Conservation (phyloP, 2,797 vertebrate genomes). For the Acridotheres tristis region DNA sequence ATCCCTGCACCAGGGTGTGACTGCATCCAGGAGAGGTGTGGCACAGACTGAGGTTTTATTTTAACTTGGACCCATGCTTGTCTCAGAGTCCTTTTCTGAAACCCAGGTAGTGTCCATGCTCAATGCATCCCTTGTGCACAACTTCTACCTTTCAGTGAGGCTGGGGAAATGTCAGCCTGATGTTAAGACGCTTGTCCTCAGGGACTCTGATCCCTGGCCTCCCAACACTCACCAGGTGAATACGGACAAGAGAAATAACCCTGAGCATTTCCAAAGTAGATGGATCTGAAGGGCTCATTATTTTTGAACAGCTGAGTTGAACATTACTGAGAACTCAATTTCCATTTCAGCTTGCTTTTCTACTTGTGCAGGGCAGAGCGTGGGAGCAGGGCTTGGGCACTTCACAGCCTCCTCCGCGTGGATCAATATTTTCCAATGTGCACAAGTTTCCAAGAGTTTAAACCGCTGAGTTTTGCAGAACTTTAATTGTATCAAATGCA, state of each 20-base stretch:
- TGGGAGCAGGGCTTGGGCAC: not conserved
- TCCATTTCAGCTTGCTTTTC: not conserved
- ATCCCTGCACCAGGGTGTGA: fast-evolving
- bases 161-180: not conserved
- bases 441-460: conserved; percentile 1
- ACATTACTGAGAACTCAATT: not conserved
- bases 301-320: not conserved
- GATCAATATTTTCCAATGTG: conserved; percentile 30
- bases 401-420: not conserved
- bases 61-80: not conserved
- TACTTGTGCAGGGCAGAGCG: not conserved
- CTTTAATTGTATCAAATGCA: conserved; percentile 36
- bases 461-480: conserved; percentile 39
- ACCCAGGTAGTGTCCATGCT: not conserved
- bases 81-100: not conserved
- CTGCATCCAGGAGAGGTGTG: not conserved
- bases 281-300: not conserved
- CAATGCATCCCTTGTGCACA: not conserved
- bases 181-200: not conserved
- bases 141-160: fast-evolving
- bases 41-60: not conserved
- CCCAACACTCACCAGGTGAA: not conserved
- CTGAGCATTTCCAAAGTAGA: not conserved
- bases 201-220: not conserved
- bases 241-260: not conserved